A percentile compares a stretch with the other conserved stretches of the same genome.
Evolutionary conservation across 2,113 vertebrate genomes (phyloP).

Genomic region (Alectura lathami): DNA sequence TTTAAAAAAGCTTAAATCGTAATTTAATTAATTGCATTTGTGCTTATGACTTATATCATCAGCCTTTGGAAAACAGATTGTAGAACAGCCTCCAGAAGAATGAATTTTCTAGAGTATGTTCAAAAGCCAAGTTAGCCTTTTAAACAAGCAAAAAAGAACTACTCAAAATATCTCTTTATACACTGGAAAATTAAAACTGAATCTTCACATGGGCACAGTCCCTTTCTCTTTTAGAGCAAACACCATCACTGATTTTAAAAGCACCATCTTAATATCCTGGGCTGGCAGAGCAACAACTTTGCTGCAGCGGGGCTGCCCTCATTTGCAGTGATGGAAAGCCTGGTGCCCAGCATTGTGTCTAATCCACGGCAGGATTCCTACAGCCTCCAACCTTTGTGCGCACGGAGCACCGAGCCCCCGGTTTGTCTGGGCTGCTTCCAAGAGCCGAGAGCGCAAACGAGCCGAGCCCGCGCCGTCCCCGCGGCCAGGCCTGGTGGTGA

Average conservation of each 20-base stretch:
- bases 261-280: not conserved
- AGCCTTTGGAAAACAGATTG: not conserved
- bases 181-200: not conserved
- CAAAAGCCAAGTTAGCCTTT: not conserved
- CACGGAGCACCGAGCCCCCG: not conserved
- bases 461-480: rapidly evolving
- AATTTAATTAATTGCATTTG: not conserved
- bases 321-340: not conserved
- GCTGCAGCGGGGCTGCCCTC: not conserved
- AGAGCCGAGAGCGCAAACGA: not conserved
- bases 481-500: slow-evolving; percentile 34
- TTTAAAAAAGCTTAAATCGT: not conserved
- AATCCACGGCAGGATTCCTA: not conserved
- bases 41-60: not conserved
- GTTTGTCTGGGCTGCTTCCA: not conserved
- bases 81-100: not conserved
- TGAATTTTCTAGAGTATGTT: not conserved
- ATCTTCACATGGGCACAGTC: not conserved
- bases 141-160: not conserved
- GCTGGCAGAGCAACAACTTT: not conserved
- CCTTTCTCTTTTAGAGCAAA: not conserved
- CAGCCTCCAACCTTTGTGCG: not conserved
- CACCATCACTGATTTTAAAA: not conserved
- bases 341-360: rapidly evolving
- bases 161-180: not conserved